A percentile compares a stretch with the other conserved stretches of the same genome.
phyloP scores from a whole-genome alignment of 1,140 invertebrate genomes.

The Lycorma delicatula region DNA sequence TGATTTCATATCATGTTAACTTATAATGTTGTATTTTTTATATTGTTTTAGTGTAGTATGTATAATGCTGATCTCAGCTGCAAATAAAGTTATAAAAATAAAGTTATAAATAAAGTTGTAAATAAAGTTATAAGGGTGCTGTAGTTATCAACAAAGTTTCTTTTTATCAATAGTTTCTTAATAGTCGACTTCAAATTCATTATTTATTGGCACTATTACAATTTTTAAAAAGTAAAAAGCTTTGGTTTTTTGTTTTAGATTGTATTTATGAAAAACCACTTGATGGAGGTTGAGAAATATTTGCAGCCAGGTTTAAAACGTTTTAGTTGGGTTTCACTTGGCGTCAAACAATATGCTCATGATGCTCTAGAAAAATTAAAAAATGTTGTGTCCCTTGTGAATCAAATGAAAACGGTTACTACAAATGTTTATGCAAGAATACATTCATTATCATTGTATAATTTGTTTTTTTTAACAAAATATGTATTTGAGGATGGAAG shows the following conservation, averaged over 20 bases:
- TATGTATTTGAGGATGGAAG: no score
- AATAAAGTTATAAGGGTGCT: no score
- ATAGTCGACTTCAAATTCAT: not conserved
- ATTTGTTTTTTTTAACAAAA: no score
- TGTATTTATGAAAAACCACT: slow-evolving; percentile 53
- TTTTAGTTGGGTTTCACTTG: slow-evolving; percentile 75
- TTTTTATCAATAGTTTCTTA: not conserved
- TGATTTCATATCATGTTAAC: no score
- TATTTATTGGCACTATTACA: not conserved
- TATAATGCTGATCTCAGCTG: no score
- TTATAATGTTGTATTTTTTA: no score
- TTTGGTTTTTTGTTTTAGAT: slow-evolving; percentile 39
- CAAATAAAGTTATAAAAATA: no score
- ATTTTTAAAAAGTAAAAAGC: not conserved
- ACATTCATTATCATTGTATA: slow-evolving; percentile 37
- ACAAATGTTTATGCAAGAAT: slow-evolving; percentile 55
- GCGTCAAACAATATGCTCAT: slow-evolving; percentile 62
- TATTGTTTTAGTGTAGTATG: no score
- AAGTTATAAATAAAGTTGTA: no score
- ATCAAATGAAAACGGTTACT: slow-evolving; percentile 68
- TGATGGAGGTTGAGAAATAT: slow-evolving; percentile 62
- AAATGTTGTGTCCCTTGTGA: slow-evolving; percentile 53
- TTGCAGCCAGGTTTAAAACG: slow-evolving; percentile 70
- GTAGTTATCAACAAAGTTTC: no score
- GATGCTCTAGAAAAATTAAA: slow-evolving; percentile 46